A percentile compares a stretch with the other conserved stretches of the same genome.
Evolutionary conservation across 2,888 invertebrate genomes (phyloP).

Genomic region (Stenurella melanura): DNA sequence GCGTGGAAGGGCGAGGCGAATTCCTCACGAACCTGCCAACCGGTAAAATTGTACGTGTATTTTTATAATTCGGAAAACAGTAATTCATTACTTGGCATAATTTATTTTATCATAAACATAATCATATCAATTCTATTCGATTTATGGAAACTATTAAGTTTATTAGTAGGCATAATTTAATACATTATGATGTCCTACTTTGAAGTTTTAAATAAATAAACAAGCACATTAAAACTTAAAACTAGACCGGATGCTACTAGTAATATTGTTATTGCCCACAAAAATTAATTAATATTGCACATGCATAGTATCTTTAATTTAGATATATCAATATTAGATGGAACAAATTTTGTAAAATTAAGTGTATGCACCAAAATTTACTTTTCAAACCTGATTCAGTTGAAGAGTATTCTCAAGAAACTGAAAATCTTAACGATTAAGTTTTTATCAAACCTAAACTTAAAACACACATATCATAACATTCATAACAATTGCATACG

Average conservation of each 20-base stretch:
- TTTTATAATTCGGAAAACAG: no score
- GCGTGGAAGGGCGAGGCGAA: no score
- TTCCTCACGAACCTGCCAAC: no score
- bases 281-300: neutral
- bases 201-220: slow-evolving; percentile 1
- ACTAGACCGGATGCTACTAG: neutral
- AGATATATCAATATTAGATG: neutral
- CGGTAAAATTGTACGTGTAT: no score
- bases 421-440: no score
- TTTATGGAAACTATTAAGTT: neutral
- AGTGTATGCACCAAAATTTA: neutral
- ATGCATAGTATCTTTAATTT: neutral
- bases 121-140: neutral
- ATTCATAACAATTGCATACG: no score
- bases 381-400: no score
- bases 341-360: neutral
- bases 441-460: no score
- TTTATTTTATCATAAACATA: no score
- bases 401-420: no score
- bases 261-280: slow-evolving; percentile 5
- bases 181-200: neutral
- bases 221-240: slow-evolving; percentile 4
- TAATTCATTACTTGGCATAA: no score
- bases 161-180: neutral
- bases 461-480: no score